A percentile compares a stretch with the other conserved stretches of the same genome.
phyloP scores from a whole-genome alignment of 2,888 invertebrate species.

The Altica lythri region DNA sequence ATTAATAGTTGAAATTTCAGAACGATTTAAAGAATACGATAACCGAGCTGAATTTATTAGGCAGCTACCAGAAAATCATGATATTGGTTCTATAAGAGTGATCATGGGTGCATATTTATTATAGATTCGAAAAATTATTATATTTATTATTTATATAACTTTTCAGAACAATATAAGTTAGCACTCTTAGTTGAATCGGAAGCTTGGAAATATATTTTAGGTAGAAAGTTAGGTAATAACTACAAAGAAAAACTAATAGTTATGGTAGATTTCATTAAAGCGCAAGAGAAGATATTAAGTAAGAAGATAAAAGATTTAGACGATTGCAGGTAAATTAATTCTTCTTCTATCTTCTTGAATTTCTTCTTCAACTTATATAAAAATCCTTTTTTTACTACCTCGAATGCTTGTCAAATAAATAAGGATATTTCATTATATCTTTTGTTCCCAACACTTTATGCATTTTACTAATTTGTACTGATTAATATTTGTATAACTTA shows the following conservation, averaged over 20 bases:
- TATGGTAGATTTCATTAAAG: slow-evolving; percentile 77
- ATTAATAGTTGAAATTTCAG: slow-evolving; percentile 74
- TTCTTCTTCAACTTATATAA: background rate
- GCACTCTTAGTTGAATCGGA: slow-evolving; percentile 75
- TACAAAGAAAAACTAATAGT: slow-evolving; percentile 73
- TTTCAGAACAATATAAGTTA: slow-evolving; percentile 66
- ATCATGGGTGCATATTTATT: slow-evolving; percentile 63
- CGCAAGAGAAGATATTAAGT: slow-evolving; percentile 70
- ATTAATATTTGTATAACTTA: too few relatives aligned
- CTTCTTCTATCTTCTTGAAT: background rate
- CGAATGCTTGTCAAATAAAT: too few relatives aligned
- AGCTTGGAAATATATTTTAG: slow-evolving; percentile 77
- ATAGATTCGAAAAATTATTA: slow-evolving; percentile 6
- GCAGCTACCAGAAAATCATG: slow-evolving; percentile 64
- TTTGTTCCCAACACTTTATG: background rate
- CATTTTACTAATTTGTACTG: background rate
- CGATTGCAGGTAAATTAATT: slow-evolving; percentile 61
- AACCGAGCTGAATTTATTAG: slow-evolving; percentile 67
- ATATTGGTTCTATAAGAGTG: slow-evolving; percentile 78
- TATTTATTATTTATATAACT: slow-evolving; percentile 19
- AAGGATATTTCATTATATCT: slow-evolving; percentile 1
- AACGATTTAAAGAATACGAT: slow-evolving; percentile 75
- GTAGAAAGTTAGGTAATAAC: slow-evolving; percentile 68
- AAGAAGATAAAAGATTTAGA: slow-evolving; percentile 78
- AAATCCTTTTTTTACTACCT: too few relatives aligned